A percentile compares a stretch with the other conserved stretches of the same genome.
phyloP scores from a whole-genome alignment of 2,113 vertebrate genomes.

The Peromyscus polionotus region DNA sequence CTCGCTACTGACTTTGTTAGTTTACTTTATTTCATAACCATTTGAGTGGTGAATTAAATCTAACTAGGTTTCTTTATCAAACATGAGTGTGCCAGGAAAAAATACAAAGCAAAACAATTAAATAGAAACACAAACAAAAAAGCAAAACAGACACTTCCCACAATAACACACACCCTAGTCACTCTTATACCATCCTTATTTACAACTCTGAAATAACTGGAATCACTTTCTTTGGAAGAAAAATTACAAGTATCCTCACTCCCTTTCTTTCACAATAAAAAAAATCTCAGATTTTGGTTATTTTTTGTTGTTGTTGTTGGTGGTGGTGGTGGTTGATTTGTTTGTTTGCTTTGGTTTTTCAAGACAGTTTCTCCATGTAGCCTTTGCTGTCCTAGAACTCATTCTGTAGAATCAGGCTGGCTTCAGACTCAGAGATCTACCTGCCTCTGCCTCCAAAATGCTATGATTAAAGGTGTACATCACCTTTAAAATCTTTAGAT shows the following conservation, averaged over 20 bases:
- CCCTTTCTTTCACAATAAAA: not conserved
- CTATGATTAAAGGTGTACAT: not conserved
- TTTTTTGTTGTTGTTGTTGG: not conserved
- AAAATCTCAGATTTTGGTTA: not conserved
- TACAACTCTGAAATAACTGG: not conserved
- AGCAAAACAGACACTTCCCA: accelerated
- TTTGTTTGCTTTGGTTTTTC: not conserved
- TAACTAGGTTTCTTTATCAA: not conserved
- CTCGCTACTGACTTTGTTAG: not conserved
- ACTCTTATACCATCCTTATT: not conserved
- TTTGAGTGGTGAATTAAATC: not conserved
- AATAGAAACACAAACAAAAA: not conserved
- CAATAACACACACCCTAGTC: accelerated
- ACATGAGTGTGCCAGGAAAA: not conserved
- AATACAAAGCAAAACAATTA: not conserved
- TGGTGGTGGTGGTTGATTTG: too few species aligned
- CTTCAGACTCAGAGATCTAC: not conserved
- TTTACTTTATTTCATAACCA: not conserved
- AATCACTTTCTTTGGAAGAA: not conserved
- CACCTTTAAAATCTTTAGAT: not conserved
- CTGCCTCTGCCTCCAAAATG: not conserved
- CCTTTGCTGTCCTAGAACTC: not conserved
- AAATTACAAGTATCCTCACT: not conserved
- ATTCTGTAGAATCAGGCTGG: not conserved
- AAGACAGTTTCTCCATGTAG: not conserved